These are phyloP conservation scores for Labrus mixtus DNA, from an alignment of 2,113 vertebrate species.

Conservation along the genomic window DNA sequence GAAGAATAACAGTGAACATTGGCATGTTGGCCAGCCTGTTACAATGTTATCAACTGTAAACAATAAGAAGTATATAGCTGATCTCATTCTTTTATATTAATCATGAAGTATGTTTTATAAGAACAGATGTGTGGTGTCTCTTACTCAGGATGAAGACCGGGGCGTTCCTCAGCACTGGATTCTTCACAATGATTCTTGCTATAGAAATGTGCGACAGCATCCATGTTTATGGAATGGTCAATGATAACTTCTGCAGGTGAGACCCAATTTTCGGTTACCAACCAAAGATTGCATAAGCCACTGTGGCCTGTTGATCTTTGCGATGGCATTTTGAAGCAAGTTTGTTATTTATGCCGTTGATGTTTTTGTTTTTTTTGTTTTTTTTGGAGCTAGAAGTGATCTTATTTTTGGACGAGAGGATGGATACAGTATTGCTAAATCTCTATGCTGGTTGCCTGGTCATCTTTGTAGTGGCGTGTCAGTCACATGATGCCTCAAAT, in stretches of 20 bases:
- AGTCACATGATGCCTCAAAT: too few species aligned
- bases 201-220: slow-evolving; percentile 92
- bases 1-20: too few species aligned
- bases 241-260: slow-evolving; percentile 92
- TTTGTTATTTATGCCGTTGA: too few species aligned
- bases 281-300: neutral
- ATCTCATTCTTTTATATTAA: neutral
- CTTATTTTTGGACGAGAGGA: too few species aligned
- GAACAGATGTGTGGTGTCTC: slow-evolving; percentile 17
- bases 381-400: too few species aligned
- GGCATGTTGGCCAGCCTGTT: too few species aligned
- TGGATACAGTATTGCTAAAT: too few species aligned
- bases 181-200: slow-evolving; percentile 95
- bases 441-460: too few species aligned
- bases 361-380: too few species aligned
- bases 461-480: too few species aligned
- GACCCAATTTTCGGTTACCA: neutral
- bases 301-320: neutral
- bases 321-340: neutral
- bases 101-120: neutral
- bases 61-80: neutral
- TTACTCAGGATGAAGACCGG: slow-evolving; percentile 90
- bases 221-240: slow-evolving; percentile 93
- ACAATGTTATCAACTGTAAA: too few species aligned
- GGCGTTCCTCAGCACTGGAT: slow-evolving; percentile 95